Percentiles rank a stretch among this genome's conserved stretches.
Evolutionary conservation across 2,797 vertebrate genomes (phyloP).

Genomic region (Cuniculus paca): DNA sequence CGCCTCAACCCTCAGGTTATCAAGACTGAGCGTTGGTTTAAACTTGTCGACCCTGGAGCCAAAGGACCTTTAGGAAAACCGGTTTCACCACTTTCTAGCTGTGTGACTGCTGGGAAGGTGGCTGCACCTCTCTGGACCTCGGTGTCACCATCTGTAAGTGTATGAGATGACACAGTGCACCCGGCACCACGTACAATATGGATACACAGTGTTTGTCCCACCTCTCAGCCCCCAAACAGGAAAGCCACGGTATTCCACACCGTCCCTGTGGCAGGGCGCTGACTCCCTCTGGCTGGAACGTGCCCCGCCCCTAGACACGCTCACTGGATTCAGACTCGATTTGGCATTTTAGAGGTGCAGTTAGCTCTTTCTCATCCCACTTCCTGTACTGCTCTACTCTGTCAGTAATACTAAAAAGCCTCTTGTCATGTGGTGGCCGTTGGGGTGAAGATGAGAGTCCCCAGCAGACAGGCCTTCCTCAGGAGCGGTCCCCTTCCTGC

Average conservation of each 20-base stretch:
- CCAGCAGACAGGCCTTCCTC: not conserved
- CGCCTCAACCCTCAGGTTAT: not conserved
- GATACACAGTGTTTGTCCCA: not conserved
- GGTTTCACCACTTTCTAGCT: not conserved
- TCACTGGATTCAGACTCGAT: not conserved
- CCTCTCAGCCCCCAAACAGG: not conserved
- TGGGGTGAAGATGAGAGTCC: not conserved
- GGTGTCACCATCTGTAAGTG: not conserved
- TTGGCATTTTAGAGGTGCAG: not conserved
- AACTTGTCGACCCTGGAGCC: not conserved
- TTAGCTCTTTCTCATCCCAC: not conserved
- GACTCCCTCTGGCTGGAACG: not conserved
- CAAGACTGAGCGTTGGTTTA: not conserved
- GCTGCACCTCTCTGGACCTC: not conserved
- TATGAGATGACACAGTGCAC: not conserved
- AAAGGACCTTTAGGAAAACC: not conserved
- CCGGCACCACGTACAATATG: not conserved
- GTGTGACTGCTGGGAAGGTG: not conserved
- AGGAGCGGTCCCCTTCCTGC: not conserved
- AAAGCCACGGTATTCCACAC: not conserved
- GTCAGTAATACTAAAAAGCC: not conserved
- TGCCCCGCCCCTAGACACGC: not conserved
- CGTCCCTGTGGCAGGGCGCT: not conserved
- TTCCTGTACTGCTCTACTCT: not conserved
- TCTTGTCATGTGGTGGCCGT: not conserved